Base-by-base conservation (phyloP, 2,888 invertebrate species). In the Drosophila sordidula region DNA sequence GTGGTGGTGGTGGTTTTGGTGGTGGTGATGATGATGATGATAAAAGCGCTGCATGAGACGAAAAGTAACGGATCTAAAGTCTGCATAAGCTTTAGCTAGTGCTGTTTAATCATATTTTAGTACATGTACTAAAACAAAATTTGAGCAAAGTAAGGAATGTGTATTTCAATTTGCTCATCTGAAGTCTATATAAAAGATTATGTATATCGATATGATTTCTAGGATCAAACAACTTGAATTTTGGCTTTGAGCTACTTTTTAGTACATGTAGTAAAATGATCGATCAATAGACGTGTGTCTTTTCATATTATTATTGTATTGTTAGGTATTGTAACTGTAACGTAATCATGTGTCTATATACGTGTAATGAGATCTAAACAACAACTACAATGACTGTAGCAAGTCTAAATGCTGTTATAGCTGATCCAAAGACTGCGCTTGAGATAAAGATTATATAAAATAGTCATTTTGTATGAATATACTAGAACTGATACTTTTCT, bases 41-140 rank as follows among this genome's bases (percentile, higher is more conserved):
- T 46, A 47, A 25, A 45, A 72, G 44, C 77, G 78, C 78, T 75
- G 74, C 44, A 74, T 74, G 62, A 74, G 55, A 74, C 25, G 55
- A 73, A 68, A 62, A 78, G 46, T 57, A 47, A 46, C 42, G 41
- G 18, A 36, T 55, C 67, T 77, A 73, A 50, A 45, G 57, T 72
- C 36, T 22, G 45, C 44, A 18, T 46, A 16, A 46, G 4, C 0
- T 25, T 11, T 39, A n/a, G 9, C 29, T 29, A 29, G 9, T 29
- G 29, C 2, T 29, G 29, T 29, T 29, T 9, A 9, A 11, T 18
- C 34, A 4, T 34, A 34, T 8, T 29, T 45, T 57, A 57, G 45
- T n/a, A 25, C 39, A 32, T 32, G 45, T 39, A 42, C 18, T 26
- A 49, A 62, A 39, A 39, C 16, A 6, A 39, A 16, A 16, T 39